Base-by-base conservation (phyloP, 2,888 invertebrate genomes). In the Plutella xylostella region DNA sequence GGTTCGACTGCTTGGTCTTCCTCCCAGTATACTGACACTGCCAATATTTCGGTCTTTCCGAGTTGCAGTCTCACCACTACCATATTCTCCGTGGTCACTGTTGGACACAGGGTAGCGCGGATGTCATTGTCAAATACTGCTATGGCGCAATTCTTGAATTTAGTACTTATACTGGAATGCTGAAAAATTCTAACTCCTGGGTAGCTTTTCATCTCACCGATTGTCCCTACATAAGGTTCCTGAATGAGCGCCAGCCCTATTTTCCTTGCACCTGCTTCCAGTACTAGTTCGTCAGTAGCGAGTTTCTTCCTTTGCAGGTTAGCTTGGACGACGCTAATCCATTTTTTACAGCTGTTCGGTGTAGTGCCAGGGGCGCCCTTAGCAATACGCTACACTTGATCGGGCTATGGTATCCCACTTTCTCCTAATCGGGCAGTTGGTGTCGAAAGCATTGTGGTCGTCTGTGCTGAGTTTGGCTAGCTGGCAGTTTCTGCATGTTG, bases 241-340 rank as follows among this genome's bases (percentile, higher is more conserved):
- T 48, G 48, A 2, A 52, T 9, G 2, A 50, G 25, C 1, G 50
- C 48, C 4, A 46, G 12, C 1, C 30, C 18, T 1, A 43, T 12
- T 21, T 39, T 45, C 1, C 40, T n/a, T 4, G 28, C 43, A 1
- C 4, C 17, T 0, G 50, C 45, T 14, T 50, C 52, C 12, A 45
- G 12, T 11, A 50, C 7, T 1, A 51, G 41, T 33, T 53, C 51
- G 1, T 48, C 12, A 7, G 48, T 48, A 1, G 53, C 51, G 0
- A 49, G 42, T 22, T 38, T 28, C 1, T 41, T 50, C 1, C 50
- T 22, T 38, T 50, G 51, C 3, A 53, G 41, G 34, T 51, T 53
- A 9, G 43, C 47, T 34, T 52, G 52, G 0, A 17, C 15, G 1
- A 48, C 12, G 20, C 14, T n/a, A n/a, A n/a, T n/a, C n/a, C n/a